Evolutionary conservation across 2,888 invertebrate species (phyloP), one percentile per base, ranked within the genome.

Genomic region (Tetheella fluctuosa): DNA sequence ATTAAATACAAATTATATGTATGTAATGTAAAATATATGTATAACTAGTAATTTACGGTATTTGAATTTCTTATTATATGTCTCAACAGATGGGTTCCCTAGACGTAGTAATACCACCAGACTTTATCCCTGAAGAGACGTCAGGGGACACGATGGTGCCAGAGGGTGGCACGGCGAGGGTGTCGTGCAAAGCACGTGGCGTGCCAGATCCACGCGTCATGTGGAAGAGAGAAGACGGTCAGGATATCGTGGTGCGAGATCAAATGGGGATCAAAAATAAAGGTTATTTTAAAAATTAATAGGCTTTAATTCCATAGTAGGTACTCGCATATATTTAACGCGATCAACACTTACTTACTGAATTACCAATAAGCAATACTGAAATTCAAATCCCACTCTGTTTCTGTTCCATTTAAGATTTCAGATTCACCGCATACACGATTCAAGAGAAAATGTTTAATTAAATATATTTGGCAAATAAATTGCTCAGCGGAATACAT

Each of bases 101-200:
- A 73, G 96, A 96, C 73, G 96, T 97, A 61, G 96, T 96, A 48
- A 95, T 97, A 68, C 97, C 97, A 20, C 97, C 97, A 13, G 96
- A 97, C 83, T 97, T 97, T 76, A 94, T 97, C 54, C 86, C 95
- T 17, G 96, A 96, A 74, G 96, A 96, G 79, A 96, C 96, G 7
- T 96, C 96, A 8, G 96, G 97, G 0, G 97, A 97, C 82, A 95
- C 97, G 10, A 96, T 96, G 94, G 96, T 97, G 1, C 95, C 95
- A 7, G 97, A 97, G 90, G 96, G 96, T 23, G 96, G 96, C 23
- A 94, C 93, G 0, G 94, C 94, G 7, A 91, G 94, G 67, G 90
- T 95, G 13, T 93, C 94, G 1, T 95, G 95, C 77, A 94, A 94
- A 69, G 97, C 97, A 2, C 93, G 94, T 59, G 97, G 97, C 4